Percentiles rank a stretch among this genome's conserved stretches.
phyloP scores from a whole-genome alignment of 2,113 vertebrate species.

The Zapus hudsonius region DNA sequence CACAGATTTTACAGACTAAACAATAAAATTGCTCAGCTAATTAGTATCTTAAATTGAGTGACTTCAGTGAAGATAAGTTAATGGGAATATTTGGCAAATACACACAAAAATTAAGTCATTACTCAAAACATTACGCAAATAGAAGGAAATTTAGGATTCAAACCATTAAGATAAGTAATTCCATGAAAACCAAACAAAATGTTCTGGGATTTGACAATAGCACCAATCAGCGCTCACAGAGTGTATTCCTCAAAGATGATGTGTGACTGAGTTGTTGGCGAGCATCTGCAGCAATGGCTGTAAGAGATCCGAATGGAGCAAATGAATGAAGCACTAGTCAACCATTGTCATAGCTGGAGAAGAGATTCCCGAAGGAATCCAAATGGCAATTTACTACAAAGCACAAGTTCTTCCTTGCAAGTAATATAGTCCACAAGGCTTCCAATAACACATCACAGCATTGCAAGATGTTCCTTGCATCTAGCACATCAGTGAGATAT shows the following conservation, averaged over 20 bases:
- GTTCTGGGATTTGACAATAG: slow-evolving; percentile 59
- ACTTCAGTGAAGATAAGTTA: slow-evolving; percentile 70
- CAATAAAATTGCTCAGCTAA: slow-evolving; percentile 74
- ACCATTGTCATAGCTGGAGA: not conserved
- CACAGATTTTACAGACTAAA: slow-evolving; percentile 70
- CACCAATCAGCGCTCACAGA: slow-evolving; percentile 39
- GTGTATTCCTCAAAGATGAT: slow-evolving; percentile 35
- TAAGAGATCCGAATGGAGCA: not conserved
- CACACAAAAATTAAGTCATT: slow-evolving; percentile 67
- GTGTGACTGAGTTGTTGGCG: slow-evolving; percentile 60
- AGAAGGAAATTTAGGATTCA: slow-evolving; percentile 65
- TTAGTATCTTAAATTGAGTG: slow-evolving; percentile 64
- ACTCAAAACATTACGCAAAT: slow-evolving; percentile 62
- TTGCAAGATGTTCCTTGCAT: slow-evolving; percentile 56
- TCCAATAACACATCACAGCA: not conserved
- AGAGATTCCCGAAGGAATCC: slow-evolving; percentile 34
- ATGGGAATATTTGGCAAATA: slow-evolving; percentile 70
- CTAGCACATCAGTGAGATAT: slow-evolving; percentile 31
- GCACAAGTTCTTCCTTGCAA: slow-evolving; percentile 47
- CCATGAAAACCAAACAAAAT: slow-evolving; percentile 69
- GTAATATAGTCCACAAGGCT: slow-evolving; percentile 37
- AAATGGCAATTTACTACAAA: slow-evolving; percentile 55
- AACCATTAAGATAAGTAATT: slow-evolving; percentile 73
- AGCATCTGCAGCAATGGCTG: slow-evolving; percentile 12
- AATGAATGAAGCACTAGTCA: not conserved